Percentiles rank a stretch among this genome's conserved stretches.
phyloP scores from a whole-genome alignment of 1,140 invertebrate species.

The Mactra quadrangularis region DNA sequence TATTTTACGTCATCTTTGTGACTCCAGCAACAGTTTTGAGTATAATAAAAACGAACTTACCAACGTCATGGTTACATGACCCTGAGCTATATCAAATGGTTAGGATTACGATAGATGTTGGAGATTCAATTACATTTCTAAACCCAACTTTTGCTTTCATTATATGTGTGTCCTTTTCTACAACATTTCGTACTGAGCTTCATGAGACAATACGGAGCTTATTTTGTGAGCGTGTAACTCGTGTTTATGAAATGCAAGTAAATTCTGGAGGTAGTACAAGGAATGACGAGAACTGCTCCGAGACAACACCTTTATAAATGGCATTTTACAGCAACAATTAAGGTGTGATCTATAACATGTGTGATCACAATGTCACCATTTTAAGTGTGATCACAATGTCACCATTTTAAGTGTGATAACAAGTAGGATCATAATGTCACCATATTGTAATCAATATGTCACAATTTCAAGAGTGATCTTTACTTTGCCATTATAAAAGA shows the following conservation, averaged over 20 bases:
- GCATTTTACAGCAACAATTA: too few species aligned
- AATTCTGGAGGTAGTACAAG: conserved; percentile 19
- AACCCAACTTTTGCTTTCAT: conserved; percentile 51
- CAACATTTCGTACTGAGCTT: conserved; percentile 64
- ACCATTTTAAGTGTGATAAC: too few species aligned
- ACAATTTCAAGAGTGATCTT: too few species aligned
- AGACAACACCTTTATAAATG: conserved; percentile 57
- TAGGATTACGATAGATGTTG: conserved; percentile 12
- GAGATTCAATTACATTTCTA: conserved; percentile 37
- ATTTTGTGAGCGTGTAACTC: conserved; percentile 27
- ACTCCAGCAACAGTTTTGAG: conserved; percentile 77
- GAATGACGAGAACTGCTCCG: conserved; percentile 57
- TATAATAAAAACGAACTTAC: conserved; percentile 74
- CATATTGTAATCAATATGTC: too few species aligned
- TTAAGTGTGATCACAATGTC: too few species aligned
- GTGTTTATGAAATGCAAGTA: conserved; percentile 60
- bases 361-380: too few species aligned
- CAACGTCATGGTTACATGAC: conserved; percentile 67
- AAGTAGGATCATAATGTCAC: too few species aligned
- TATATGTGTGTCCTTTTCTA: conserved; percentile 65
- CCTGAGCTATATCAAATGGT: conserved; percentile 37
- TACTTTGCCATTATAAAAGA: too few species aligned
- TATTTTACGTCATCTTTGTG: conserved; percentile 75
- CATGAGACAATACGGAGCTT: conserved; percentile 7
- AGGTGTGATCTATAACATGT: too few species aligned